Evolutionary conservation across 1,140 invertebrate species (phyloP), one percentile per base, ranked within the genome.

Genomic region (Cyrtorhinus lividipennis): DNA sequence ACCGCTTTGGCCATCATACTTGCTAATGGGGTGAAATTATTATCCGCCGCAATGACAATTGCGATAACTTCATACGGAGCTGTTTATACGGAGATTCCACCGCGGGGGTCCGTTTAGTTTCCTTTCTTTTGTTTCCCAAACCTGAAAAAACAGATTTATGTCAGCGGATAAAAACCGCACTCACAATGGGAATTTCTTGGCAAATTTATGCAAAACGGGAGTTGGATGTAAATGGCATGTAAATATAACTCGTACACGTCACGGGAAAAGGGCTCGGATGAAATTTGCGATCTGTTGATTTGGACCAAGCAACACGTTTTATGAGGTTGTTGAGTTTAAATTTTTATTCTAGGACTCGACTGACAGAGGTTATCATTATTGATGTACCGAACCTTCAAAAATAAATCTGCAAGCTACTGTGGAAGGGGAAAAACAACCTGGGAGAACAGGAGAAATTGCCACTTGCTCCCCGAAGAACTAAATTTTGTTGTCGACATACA

Each of bases 21-120:
- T 53, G 48, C 48, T 53, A 53, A 53, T 53, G 48, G 48, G 48
- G 48, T 22, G 20, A 53, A 53, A 53, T 53, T 53, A 53, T 53
- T 53, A 53, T 53, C 48, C 18, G 48, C 48, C 48, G 20, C 48
- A 53, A 53, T 53, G 48, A 53, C 48, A 53, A 53, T 53, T 53
- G 48, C 48, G 48, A 53, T 53, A 53, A 53, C 48, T 53, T 53
- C 48, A 53, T 53, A 53, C 48, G 48, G 20, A 8, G 20, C 48
- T 53, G 48, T 53, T 53, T 53, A 53, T 53, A 53, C 20, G 48
- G 18, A 53, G 48, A 20, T 53, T 12, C 48, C 48, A 53, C 8
- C 8, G 8, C 38, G n/a, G n/a, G n/a, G n/a, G 8, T 44, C n/a
- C 38, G 8, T 8, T 44, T 10, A 12, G 12, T 5, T 22, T 20